A percentile compares a stretch with the other conserved stretches of the same genome.
phyloP scores from a whole-genome alignment of 2,888 invertebrate genomes.

The Caenorhabditis wallacei region DNA sequence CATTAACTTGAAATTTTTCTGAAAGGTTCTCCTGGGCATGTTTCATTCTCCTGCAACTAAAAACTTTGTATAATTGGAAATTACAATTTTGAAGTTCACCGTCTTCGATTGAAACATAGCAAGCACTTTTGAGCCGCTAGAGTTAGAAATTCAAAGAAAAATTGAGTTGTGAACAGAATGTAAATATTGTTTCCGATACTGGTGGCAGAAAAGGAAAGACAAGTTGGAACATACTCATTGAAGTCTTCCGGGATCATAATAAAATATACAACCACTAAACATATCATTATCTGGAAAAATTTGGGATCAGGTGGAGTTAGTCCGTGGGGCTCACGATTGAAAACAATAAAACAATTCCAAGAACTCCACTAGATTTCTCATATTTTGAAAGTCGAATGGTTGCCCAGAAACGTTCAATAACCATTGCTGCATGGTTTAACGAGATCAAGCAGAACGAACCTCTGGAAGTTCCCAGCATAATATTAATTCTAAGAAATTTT shows the following conservation, averaged over 20 bases:
- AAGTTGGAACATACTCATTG: constrained; percentile 27
- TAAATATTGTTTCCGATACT: constrained; percentile 28
- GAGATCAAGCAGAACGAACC: constrained; percentile 25
- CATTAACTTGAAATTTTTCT: constrained; percentile 39
- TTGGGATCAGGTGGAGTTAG: neutral
- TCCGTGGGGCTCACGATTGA: constrained; percentile 5
- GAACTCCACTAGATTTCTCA: constrained; percentile 24
- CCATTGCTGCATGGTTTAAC: constrained; percentile 18
- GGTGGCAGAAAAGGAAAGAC: constrained; percentile 27
- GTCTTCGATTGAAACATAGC: constrained; percentile 6
- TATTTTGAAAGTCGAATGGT: constrained; percentile 33
- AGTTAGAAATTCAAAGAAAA: neutral
- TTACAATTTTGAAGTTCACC: neutral
- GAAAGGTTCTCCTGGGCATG: neutral
- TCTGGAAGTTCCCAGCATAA: neutral
- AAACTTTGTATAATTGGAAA: neutral
- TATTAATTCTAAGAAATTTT: neutral
- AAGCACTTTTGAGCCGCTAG: neutral
- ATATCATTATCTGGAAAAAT: neutral
- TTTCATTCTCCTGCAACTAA: neutral
- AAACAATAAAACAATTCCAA: constrained; percentile 6
- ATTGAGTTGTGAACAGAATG: constrained; percentile 12
- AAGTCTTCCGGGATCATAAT: constrained; percentile 27
- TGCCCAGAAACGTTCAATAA: constrained; percentile 32
- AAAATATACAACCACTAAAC: neutral